Conservation (phyloP, 1,140 invertebrate species). For the Manduca sexta region DNA sequence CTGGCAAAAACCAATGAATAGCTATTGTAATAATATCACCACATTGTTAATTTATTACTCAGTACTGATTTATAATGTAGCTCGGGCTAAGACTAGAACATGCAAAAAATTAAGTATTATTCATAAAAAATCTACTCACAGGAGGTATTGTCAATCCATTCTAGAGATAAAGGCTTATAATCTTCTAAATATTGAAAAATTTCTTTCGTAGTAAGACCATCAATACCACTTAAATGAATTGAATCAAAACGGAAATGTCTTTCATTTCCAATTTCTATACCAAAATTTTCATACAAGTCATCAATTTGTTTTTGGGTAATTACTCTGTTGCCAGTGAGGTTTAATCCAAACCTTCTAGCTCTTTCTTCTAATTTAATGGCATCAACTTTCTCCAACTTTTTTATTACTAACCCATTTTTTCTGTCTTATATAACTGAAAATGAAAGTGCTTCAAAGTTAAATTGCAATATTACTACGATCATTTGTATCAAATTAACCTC, state of each 20-base stretch:
- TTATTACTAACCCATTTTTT: slow-evolving; percentile 72
- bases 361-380: slow-evolving; percentile 78
- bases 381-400: slow-evolving; percentile 78
- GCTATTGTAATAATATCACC: no score
- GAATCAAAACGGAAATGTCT: slow-evolving; percentile 80
- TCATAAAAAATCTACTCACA: slow-evolving; percentile 75
- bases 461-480: slow-evolving; percentile 3
- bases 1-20: no score
- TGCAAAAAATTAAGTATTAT: no score
- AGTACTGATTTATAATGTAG: no score
- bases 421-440: slow-evolving; percentile 62
- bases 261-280: slow-evolving; percentile 76
- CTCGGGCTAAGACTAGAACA: no score
- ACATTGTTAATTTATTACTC: no score
- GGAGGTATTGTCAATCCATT: slow-evolving; percentile 87
- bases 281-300: slow-evolving; percentile 79
- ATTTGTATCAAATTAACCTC: no score
- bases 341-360: slow-evolving; percentile 80
- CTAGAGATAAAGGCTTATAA: slow-evolving; percentile 81
- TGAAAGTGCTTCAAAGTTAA: slow-evolving; percentile 9
- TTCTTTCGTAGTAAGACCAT: slow-evolving; percentile 84
- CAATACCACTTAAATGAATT: slow-evolving; percentile 82
- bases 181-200: slow-evolving; percentile 85
- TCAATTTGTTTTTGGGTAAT: slow-evolving; percentile 75
- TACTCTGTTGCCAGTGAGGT: slow-evolving; percentile 70